Evolutionary conservation across 1,140 invertebrate species (phyloP).

Genomic region (Bombus huntii): DNA sequence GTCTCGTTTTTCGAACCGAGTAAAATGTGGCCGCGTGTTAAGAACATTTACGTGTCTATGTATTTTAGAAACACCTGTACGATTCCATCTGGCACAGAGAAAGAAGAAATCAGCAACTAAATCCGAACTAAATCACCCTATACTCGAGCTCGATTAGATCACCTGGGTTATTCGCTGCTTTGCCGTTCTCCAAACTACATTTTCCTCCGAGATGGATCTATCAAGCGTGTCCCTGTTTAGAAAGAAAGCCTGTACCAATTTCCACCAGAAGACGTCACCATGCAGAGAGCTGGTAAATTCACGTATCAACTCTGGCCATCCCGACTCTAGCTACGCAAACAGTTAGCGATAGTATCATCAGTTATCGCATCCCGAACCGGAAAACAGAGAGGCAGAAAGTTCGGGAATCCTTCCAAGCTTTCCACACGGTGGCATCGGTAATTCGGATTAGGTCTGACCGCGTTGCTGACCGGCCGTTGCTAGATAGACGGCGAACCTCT

Average conservation of each 20-base stretch:
- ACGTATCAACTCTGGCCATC: no score
- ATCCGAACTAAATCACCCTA: no score
- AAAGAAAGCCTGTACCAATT: neutral
- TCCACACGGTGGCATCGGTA: constrained; percentile 52
- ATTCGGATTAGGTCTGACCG: constrained; percentile 72
- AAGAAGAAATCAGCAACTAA: no score
- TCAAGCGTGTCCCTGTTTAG: neutral
- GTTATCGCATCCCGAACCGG: constrained; percentile 22
- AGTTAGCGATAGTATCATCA: neutral
- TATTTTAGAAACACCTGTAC: no score
- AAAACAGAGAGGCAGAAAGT: constrained; percentile 39
- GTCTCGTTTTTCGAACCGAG: no score
- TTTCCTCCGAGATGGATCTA: no score
- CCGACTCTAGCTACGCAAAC: no score
- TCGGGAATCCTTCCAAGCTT: constrained; percentile 53
- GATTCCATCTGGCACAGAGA: no score
- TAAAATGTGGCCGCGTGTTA: no score
- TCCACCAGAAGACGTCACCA: neutral
- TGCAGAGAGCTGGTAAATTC: no score
- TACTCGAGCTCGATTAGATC: neutral
- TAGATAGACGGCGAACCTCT: constrained; percentile 56
- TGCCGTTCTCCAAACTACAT: neutral
- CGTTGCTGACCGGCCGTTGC: constrained; percentile 73
- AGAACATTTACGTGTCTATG: no score
- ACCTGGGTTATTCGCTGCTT: no score